These are phyloP conservation scores for Neocrepidodera transversa DNA, from an alignment of 2,888 invertebrate species.

Conservation along the genomic window DNA sequence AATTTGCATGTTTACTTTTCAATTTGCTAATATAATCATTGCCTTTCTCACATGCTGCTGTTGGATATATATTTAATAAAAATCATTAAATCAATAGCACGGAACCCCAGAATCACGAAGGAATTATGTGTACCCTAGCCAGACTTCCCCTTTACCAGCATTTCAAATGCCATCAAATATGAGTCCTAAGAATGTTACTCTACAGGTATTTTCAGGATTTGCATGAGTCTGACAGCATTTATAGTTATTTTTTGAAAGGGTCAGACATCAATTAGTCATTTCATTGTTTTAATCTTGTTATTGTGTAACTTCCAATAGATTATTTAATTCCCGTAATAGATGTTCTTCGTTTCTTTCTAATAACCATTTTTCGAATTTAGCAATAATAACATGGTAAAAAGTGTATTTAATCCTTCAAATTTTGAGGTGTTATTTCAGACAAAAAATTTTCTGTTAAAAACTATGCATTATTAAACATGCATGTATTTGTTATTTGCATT, in stretches of 20 bases:
- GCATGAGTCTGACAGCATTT: constrained; percentile 17
- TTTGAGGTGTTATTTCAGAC: too few species aligned
- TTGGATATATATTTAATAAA: constrained; percentile 43
- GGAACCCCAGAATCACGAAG: constrained; percentile 68
- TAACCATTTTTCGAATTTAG: too few species aligned
- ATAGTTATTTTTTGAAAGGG: background rate
- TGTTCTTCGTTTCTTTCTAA: too few species aligned
- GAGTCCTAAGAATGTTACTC: constrained; percentile 67
- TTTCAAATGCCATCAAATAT: constrained; percentile 68
- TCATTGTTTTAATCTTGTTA: too few species aligned
- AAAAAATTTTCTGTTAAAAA: too few species aligned
- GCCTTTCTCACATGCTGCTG: constrained; percentile 50
- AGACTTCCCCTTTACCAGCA: constrained; percentile 70
- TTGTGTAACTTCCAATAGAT: too few species aligned
- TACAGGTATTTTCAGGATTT: constrained; percentile 57
- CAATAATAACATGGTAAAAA: too few species aligned
- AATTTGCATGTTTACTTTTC: constrained; percentile 36
- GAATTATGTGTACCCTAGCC: constrained; percentile 77
- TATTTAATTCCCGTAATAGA: too few species aligned
- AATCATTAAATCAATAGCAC: constrained; percentile 57
- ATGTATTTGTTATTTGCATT: too few species aligned
- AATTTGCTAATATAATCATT: constrained; percentile 30
- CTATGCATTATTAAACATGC: too few species aligned
- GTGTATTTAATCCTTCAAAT: too few species aligned
- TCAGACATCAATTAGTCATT: too few species aligned